Evolutionary conservation across 2,797 vertebrate genomes (phyloP).

Genomic region (Rhinophrynus dorsalis): DNA sequence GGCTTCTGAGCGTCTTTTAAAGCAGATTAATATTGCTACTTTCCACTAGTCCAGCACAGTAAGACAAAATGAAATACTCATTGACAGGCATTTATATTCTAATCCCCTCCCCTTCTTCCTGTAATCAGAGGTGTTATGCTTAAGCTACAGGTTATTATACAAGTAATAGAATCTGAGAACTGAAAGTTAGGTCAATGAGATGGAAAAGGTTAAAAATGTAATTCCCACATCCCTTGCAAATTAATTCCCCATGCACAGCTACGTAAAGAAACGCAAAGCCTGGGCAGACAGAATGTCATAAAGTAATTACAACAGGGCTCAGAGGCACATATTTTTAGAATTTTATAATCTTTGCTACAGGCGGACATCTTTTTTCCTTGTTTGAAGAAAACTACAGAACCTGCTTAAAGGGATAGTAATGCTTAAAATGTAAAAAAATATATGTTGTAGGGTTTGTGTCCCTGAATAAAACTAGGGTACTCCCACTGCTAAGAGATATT

Average conservation of each 20-base stretch:
- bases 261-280: not conserved
- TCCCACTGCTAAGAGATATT: no score
- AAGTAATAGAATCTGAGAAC: conserved; percentile 6
- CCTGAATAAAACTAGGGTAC: no score
- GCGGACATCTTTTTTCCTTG: no score
- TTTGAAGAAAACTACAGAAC: no score
- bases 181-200: not conserved
- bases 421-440: no score
- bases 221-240: not conserved
- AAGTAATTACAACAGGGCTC: conserved; percentile 12
- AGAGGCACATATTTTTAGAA: not conserved
- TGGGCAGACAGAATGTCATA: not conserved
- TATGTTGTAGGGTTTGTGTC: no score
- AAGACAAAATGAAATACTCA: not conserved
- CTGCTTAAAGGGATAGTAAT: no score
- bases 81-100: conserved; percentile 10
- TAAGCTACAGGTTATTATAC: conserved; percentile 15
- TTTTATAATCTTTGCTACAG: not conserved
- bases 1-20: no score
- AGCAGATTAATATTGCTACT: no score
- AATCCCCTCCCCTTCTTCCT: not conserved
- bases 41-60: no score
- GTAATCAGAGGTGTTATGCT: conserved; percentile 16
- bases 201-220: not conserved
- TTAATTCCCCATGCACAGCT: not conserved